A percentile compares a stretch with the other conserved stretches of the same genome.
phyloP scores from a whole-genome alignment of 2,113 vertebrate genomes.

The Podiceps cristatus region DNA sequence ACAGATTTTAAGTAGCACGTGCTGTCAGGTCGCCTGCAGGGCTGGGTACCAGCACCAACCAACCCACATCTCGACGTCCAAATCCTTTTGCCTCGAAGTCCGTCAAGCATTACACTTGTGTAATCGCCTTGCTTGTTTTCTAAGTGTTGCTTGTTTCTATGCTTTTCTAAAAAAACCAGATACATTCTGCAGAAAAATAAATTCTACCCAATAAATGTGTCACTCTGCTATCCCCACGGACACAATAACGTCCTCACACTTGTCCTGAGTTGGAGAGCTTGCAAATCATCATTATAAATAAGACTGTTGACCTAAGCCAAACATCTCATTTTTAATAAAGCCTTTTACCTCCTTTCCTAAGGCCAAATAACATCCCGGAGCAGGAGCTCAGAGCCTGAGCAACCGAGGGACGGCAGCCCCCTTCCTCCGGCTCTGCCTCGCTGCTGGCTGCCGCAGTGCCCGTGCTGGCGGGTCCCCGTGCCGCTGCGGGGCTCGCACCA shows the following conservation, averaged over 20 bases:
- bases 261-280: constrained; percentile 2
- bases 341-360: constrained; percentile 65
- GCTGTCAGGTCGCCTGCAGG: accelerated
- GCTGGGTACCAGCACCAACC: not conserved
- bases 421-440: not conserved
- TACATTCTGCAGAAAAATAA: not conserved
- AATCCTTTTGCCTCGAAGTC: not conserved
- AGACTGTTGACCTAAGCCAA: not conserved
- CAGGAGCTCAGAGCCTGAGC: not conserved
- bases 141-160: not conserved
- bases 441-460: accelerated
- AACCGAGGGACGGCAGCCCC: not conserved
- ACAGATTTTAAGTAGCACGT: not conserved
- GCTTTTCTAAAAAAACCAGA: not conserved
- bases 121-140: not conserved
- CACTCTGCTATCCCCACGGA: not conserved
- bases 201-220: constrained; percentile 44
- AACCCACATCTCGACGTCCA: accelerated
- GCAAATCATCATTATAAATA: not conserved
- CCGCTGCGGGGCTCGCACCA: not conserved
- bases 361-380: accelerated
- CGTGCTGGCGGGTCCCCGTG: not conserved
- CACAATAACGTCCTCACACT: constrained; percentile 31
- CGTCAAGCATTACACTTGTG: not conserved
- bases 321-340: not conserved